Conservation (phyloP, 1,140 invertebrate species). For the Drosophila burlai region DNA sequence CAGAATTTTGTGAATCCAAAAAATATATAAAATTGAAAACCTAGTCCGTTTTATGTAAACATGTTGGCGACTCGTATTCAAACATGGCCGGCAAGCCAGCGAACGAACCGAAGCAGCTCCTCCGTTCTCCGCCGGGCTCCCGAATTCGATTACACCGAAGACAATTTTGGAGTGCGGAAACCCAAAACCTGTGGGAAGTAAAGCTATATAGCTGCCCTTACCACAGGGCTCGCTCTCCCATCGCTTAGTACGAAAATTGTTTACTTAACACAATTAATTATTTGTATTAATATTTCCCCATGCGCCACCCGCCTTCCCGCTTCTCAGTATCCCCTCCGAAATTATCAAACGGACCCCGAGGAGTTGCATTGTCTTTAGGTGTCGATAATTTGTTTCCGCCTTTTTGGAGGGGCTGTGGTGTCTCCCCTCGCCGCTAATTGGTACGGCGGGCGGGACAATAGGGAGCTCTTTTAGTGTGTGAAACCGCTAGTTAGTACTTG, state of each 20-base stretch:
- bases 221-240: conserved; percentile 15
- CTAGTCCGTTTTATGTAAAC: conserved; percentile 80
- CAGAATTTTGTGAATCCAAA: conserved; percentile 58
- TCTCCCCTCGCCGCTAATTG: conserved; percentile 57
- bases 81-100: conserved; percentile 62
- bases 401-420: conserved; percentile 18
- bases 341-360: conserved; percentile 2
- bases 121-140: conserved; percentile 15
- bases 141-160: conserved; percentile 66
- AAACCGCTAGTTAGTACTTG: conserved; percentile 79
- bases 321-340: background rate
- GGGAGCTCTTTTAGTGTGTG: conserved; percentile 47
- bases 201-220: conserved; percentile 62
- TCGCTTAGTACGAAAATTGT: conserved; percentile 41
- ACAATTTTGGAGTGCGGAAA: conserved; percentile 59
- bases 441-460: conserved; percentile 2
- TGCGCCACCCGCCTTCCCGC: conserved; percentile 2
- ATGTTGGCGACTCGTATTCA: conserved; percentile 79
- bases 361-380: conserved; percentile 55
- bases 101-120: conserved; percentile 11
- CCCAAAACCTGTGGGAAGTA: conserved; percentile 79
- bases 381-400: conserved; percentile 63
- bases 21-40: conserved; percentile 68
- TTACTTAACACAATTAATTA: conserved; percentile 78
- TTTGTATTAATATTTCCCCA: conserved; percentile 68